Conservation (phyloP, 2,888 invertebrate species). For the Blastobasis lacticolella region DNA sequence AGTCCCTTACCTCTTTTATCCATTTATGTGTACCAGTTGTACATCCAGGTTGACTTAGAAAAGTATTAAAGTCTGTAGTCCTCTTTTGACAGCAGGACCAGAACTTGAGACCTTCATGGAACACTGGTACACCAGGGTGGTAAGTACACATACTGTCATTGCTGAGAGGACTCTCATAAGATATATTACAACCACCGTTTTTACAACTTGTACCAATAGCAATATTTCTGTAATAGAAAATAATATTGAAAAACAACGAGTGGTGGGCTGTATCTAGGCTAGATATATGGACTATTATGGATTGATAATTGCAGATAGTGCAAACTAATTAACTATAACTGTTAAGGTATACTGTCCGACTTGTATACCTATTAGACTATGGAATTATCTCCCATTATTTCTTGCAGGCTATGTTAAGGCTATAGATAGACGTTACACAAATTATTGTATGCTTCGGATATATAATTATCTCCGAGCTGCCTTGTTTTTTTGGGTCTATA, state of each 20-base stretch:
- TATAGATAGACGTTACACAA: no score
- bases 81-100: constrained; percentile 97
- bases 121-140: constrained; percentile 93
- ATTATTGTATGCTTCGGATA: no score
- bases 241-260: neutral
- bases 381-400: no score
- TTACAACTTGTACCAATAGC: constrained; percentile 87
- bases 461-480: no score
- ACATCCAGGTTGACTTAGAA: constrained; percentile 95
- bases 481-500: no score
- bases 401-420: no score
- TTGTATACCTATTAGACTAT: no score
- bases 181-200: constrained; percentile 84
- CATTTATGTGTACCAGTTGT: constrained; percentile 88
- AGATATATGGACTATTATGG: no score
- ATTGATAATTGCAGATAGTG: no score
- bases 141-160: constrained; percentile 79
- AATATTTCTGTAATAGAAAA: constrained; percentile 33
- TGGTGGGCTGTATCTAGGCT: no score
- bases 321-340: no score
- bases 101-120: constrained; percentile 97
- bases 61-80: constrained; percentile 94
- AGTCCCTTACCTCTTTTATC: constrained; percentile 78
- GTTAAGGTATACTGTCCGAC: no score
- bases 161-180: constrained; percentile 79